These are phyloP conservation scores for Onchidella celtica DNA, from an alignment of 2,888 invertebrate genomes.

Conservation along the genomic window DNA sequence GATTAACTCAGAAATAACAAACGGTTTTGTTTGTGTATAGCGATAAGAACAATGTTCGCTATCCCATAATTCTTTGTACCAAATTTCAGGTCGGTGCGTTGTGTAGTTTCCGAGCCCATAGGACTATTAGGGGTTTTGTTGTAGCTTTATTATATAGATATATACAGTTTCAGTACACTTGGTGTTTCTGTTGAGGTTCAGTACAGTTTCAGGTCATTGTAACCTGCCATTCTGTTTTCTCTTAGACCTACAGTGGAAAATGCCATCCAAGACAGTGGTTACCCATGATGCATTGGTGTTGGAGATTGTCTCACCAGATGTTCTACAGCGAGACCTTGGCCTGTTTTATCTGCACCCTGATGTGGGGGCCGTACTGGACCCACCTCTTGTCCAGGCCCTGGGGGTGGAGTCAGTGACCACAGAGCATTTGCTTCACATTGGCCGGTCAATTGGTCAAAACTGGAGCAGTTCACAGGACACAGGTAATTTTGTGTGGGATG, in stretches of 20 bases:
- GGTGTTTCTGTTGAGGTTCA: no score
- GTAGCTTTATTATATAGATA: no score
- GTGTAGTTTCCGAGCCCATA: no score
- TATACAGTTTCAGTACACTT: no score
- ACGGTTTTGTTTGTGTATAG: no score
- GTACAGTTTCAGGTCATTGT: no score
- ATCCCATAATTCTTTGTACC: no score
- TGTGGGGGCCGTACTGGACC: conserved; percentile 66
- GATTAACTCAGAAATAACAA: no score
- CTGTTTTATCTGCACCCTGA: conserved; percentile 75
- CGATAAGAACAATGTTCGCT: no score
- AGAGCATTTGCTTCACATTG: conserved; percentile 75
- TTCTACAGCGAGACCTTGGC: conserved; percentile 71
- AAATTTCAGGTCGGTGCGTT: no score
- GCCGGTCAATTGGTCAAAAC: conserved; percentile 60
- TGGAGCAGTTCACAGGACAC: conserved; percentile 40
- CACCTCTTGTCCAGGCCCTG: conserved; percentile 67
- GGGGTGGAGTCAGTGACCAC: conserved; percentile 75
- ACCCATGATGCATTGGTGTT: conserved; percentile 69
- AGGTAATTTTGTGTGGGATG: conserved; percentile 41
- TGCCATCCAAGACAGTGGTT: conserved; percentile 76
- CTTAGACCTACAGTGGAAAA: conserved; percentile 68
- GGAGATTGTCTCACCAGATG: conserved; percentile 71
- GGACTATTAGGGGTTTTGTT: no score
- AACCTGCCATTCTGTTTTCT: no score